These are phyloP conservation scores for Ridgeia piscesae DNA, from an alignment of 1,140 invertebrate genomes.

Conservation along the genomic window DNA sequence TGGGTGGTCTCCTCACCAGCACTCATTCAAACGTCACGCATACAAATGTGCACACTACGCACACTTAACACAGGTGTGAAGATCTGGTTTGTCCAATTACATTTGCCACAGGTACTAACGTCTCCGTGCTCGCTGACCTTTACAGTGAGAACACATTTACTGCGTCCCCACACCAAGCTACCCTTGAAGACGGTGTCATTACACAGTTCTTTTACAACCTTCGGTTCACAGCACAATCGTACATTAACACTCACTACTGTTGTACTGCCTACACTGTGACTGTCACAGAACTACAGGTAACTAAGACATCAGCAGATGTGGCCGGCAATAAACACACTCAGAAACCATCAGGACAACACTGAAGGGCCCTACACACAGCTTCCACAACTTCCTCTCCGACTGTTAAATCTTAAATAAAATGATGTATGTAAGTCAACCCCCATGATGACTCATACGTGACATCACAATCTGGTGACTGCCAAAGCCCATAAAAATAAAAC, in stretches of 20 bases:
- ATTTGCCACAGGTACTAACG: background rate
- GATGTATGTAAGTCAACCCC: no score
- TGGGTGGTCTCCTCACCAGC: background rate
- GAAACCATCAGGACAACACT: background rate
- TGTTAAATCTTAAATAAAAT: no score
- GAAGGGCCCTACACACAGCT: background rate
- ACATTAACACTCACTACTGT: background rate
- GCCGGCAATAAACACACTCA: background rate
- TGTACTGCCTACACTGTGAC: background rate
- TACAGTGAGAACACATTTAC: background rate
- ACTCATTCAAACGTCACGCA: background rate
- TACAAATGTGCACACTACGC: no score
- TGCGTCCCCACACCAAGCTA: background rate
- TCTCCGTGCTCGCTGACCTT: background rate
- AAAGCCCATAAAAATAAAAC: no score
- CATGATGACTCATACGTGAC: background rate
- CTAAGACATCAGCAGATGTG: background rate
- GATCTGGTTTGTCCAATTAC: background rate
- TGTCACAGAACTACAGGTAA: background rate
- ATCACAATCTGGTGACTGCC: no score
- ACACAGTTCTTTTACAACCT: background rate
- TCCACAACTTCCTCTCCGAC: no score
- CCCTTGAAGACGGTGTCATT: background rate
- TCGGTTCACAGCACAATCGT: background rate
- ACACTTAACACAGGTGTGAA: no score